Conservation (phyloP, 1,140 invertebrate genomes). For the Euglossa dilemma region DNA sequence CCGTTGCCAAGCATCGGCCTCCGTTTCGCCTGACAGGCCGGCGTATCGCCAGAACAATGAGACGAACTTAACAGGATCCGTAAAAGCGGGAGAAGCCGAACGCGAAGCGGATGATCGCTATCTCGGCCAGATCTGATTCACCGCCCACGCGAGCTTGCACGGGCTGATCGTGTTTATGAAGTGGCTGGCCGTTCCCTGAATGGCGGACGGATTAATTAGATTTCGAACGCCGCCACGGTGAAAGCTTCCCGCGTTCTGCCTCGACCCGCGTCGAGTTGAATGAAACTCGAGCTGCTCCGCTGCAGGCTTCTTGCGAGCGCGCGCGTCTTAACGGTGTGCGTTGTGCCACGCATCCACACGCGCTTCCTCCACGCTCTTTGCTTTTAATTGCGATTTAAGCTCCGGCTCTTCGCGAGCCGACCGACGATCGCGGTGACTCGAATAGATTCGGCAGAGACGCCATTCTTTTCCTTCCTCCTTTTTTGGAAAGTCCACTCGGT, state of each 20-base stretch:
- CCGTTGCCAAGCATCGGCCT: slow-evolving; percentile 37
- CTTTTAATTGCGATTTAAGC: neutral
- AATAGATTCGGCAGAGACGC: too few species aligned
- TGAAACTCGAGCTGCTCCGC: neutral
- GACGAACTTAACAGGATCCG: slow-evolving; percentile 55
- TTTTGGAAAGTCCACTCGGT: too few species aligned
- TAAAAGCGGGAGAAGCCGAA: slow-evolving; percentile 25
- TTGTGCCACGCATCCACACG: slow-evolving; percentile 12
- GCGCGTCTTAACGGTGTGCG: slow-evolving; percentile 8
- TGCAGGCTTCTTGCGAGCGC: neutral
- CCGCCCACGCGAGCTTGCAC: slow-evolving; percentile 20
- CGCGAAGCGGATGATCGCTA: slow-evolving; percentile 42
- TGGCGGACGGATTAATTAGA: slow-evolving; percentile 41
- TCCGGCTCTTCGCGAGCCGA: too few species aligned
- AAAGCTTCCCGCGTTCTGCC: slow-evolving; percentile 24
- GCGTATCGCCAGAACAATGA: slow-evolving; percentile 62
- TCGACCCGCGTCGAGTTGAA: slow-evolving; percentile 18
- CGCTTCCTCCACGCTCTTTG: neutral
- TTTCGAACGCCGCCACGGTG: slow-evolving; percentile 39
- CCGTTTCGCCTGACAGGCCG: slow-evolving; percentile 50
- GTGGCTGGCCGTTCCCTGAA: slow-evolving; percentile 10
- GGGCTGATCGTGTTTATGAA: slow-evolving; percentile 44
- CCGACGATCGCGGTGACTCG: too few species aligned
- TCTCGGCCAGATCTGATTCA: slow-evolving; percentile 35
- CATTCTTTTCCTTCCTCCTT: too few species aligned